These are phyloP conservation scores for Pantherophis alleghaniensis DNA, from an alignment of 2,797 vertebrate species.

Conservation along the genomic window DNA sequence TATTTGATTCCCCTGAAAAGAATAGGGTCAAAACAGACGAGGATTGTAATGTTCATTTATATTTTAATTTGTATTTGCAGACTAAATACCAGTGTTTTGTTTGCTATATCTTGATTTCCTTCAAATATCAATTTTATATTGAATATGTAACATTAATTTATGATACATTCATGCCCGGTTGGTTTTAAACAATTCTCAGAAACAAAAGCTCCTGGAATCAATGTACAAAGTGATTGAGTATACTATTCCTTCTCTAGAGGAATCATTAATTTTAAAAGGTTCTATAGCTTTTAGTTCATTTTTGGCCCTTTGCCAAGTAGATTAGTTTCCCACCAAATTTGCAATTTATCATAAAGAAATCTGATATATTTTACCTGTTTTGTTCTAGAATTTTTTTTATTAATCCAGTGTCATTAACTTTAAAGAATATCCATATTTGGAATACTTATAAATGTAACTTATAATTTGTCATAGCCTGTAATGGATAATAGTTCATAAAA, in stretches of 20 bases:
- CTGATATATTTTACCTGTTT: background rate
- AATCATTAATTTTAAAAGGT: constrained; percentile 15
- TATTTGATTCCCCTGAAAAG: background rate
- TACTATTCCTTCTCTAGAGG: constrained; percentile 14
- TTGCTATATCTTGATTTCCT: background rate
- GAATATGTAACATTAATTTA: background rate
- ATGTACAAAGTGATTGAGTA: constrained; percentile 13
- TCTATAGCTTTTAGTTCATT: constrained; percentile 22
- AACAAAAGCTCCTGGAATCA: constrained; percentile 23
- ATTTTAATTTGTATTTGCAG: background rate
- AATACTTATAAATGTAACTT: background rate
- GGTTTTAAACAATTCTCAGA: background rate
- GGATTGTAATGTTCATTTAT: background rate
- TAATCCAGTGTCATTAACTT: constrained; percentile 11
- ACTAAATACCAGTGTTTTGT: background rate
- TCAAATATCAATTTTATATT: background rate
- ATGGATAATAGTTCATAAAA: constrained; percentile 8
- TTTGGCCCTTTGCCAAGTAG: background rate
- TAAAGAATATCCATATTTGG: constrained; percentile 12
- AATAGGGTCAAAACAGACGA: background rate
- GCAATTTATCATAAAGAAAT: constrained; percentile 25
- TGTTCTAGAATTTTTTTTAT: constrained; percentile 7
- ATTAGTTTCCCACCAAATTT: background rate
- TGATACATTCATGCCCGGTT: background rate
- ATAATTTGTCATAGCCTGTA: background rate